Evolutionary conservation across 2,888 invertebrate species (phyloP).

Genomic region (Phaedon cochleariae): DNA sequence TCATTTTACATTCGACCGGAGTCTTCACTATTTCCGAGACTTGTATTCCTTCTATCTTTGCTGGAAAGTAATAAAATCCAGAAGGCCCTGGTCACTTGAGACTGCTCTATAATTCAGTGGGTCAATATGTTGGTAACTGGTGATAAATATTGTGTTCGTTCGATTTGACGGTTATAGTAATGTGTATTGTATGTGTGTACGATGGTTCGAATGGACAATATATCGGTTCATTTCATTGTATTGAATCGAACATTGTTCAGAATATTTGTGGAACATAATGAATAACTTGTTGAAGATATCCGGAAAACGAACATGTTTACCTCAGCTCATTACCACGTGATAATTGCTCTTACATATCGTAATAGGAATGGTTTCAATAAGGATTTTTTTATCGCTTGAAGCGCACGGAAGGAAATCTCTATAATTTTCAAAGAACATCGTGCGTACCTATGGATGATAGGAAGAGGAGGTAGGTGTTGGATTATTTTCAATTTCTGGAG

Average conservation of each 20-base stretch:
- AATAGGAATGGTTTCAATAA: no score
- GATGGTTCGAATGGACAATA: not conserved
- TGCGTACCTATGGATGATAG: no score
- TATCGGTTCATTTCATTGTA: not conserved
- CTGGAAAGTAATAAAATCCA: constrained; percentile 21
- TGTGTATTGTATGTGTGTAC: not conserved
- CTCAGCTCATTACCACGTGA: no score
- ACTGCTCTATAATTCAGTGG: constrained; percentile 22
- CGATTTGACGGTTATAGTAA: not conserved
- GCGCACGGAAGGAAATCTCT: no score
- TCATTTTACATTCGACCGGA: constrained; percentile 38
- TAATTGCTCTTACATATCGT: no score
- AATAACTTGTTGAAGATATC: no score
- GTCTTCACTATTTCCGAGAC: constrained; percentile 16
- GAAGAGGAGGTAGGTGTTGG: no score
- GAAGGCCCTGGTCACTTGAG: constrained; percentile 11
- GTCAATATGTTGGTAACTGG: constrained; percentile 16
- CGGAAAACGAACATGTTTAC: no score
- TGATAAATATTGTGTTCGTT: constrained; percentile 5
- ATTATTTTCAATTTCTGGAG: no score
- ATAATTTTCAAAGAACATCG: no score
- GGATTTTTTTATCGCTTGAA: no score
- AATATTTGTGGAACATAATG: no score
- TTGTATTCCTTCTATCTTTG: constrained; percentile 6
- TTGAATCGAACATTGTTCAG: not conserved